phyloP scores from a whole-genome alignment of 2,888 invertebrate genomes.

The Brenthis daphne region DNA sequence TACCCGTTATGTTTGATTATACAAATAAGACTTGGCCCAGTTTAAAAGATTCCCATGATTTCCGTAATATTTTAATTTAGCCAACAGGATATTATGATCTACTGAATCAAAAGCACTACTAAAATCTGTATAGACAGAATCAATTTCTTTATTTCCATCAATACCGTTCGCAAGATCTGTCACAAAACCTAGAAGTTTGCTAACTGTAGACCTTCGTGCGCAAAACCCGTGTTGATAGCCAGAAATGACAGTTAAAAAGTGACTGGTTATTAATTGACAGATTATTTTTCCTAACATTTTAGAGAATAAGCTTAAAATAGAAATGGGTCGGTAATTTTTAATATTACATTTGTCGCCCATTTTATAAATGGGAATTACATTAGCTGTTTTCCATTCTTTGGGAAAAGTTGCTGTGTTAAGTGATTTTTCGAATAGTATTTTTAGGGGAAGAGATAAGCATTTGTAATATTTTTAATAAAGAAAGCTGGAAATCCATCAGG shows the following conservation, averaged over 20 bases:
- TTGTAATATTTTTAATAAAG: not conserved
- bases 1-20: conserved; percentile 23
- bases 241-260: not conserved
- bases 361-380: conserved; percentile 21
- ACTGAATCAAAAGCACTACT: conserved; percentile 36
- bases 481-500: conserved; percentile 13
- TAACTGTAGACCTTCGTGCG: conserved; percentile 10
- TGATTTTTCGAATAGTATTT: conserved; percentile 2
- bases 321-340: conserved; percentile 10
- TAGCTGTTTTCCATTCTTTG: conserved; percentile 13
- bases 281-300: conserved; percentile 11
- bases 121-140: conserved; percentile 36
- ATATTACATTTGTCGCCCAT: conserved; percentile 11
- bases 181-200: conserved; percentile 13
- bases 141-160: conserved; percentile 28
- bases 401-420: conserved; percentile 13
- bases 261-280: not conserved
- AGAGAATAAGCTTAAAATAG: conserved; percentile 4
- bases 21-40: conserved; percentile 31
- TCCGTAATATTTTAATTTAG: conserved; percentile 20
- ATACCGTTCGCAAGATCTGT: conserved; percentile 1
- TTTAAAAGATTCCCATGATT: conserved; percentile 25
- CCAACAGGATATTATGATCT: conserved; percentile 29
- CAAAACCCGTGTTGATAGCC: conserved; percentile 18
- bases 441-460: not conserved